These are phyloP conservation scores for Eupithecia dodoneata DNA, from an alignment of 2,888 invertebrate species.

Conservation along the genomic window DNA sequence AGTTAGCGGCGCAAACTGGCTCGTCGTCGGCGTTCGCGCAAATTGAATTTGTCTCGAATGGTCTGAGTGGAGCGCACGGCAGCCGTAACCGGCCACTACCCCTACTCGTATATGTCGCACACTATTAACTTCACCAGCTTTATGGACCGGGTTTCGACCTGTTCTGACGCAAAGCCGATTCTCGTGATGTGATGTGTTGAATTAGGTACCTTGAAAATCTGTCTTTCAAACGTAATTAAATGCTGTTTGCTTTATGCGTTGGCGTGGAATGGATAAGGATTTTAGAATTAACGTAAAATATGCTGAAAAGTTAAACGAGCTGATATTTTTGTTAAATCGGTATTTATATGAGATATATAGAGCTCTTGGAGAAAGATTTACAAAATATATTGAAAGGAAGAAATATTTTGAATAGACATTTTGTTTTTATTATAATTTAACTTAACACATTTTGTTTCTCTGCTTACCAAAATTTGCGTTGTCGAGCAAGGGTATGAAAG, in stretches of 20 bases:
- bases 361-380: no score
- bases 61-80: conserved; percentile 51
- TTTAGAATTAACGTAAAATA: neutral
- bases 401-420: no score
- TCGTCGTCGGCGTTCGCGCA: conserved; percentile 76
- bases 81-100: conserved; percentile 44
- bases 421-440: no score
- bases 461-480: neutral
- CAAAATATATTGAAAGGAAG: no score
- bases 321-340: neutral
- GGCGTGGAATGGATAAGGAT: neutral
- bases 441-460: neutral
- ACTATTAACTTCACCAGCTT: conserved; percentile 45
- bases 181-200: neutral
- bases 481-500: conserved; percentile 24
- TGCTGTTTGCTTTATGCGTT: neutral
- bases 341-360: no score
- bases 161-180: neutral
- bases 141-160: conserved; percentile 11
- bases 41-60: conserved; percentile 80
- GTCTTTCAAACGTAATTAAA: neutral
- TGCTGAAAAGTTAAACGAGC: neutral
- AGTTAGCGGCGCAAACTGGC: conserved; percentile 81
- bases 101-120: conserved; percentile 48
- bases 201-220: neutral